Evolutionary conservation across 2,113 vertebrate species (phyloP).

Genomic region (Azemiops feae): DNA sequence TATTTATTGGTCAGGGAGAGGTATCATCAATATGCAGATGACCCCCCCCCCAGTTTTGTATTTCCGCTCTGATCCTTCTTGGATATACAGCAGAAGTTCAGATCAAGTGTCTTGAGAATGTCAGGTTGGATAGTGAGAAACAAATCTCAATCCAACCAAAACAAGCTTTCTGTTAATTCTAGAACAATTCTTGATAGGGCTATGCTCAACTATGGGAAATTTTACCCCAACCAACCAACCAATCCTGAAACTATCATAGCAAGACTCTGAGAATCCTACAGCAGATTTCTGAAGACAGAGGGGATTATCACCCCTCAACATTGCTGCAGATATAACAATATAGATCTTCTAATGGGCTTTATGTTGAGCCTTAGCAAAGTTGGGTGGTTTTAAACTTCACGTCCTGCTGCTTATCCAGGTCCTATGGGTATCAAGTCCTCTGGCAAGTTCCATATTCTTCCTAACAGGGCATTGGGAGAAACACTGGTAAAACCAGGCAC

Average conservation of each 20-base stretch:
- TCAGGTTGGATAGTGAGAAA: not conserved
- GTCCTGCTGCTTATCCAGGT: not conserved
- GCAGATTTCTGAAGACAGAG: not conserved
- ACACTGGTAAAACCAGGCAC: no score
- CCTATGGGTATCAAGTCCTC: not conserved
- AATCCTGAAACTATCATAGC: not conserved
- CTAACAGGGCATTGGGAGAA: not conserved
- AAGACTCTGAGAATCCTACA: not conserved
- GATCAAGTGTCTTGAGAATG: not conserved
- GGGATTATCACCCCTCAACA: not conserved
- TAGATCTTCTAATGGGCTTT: not conserved
- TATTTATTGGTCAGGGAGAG: not conserved
- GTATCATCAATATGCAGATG: not conserved
- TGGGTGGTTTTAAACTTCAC: not conserved
- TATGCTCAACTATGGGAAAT: not conserved
- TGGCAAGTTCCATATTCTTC: not conserved
- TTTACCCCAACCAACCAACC: not conserved
- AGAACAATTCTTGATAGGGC: not conserved
- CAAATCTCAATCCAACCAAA: not conserved
- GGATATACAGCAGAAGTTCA: not conserved
- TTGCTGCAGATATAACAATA: not conserved
- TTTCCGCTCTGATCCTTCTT: not conserved
- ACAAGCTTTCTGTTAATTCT: not conserved
- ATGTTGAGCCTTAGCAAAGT: not conserved
- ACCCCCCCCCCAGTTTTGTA: not conserved